These are phyloP conservation scores for Tenthredo distinguenda DNA, from an alignment of 2,888 invertebrate species.

Conservation along the genomic window DNA sequence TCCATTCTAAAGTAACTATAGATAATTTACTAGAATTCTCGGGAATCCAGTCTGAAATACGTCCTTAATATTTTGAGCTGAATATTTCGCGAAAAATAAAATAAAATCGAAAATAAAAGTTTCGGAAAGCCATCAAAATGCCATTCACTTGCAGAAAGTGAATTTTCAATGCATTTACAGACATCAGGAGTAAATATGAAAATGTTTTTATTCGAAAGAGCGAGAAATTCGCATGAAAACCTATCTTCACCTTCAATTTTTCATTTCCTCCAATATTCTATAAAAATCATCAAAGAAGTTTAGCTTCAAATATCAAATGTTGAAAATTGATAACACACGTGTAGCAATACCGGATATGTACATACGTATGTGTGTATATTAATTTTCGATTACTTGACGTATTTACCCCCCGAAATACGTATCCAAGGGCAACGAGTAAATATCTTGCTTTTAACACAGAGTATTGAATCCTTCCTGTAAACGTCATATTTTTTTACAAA, in stretches of 20 bases:
- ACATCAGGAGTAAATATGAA: too few relatives aligned
- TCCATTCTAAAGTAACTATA: too few relatives aligned
- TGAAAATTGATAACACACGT: background rate
- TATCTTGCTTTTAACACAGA: constrained; percentile 19
- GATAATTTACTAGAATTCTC: too few relatives aligned
- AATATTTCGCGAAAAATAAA: too few relatives aligned
- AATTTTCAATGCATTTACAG: too few relatives aligned
- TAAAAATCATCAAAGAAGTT: background rate
- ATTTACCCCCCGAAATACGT: constrained; percentile 30
- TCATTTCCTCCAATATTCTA: background rate
- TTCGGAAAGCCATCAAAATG: too few relatives aligned
- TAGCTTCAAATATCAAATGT: background rate
- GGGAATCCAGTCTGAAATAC: too few relatives aligned
- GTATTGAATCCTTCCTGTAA: constrained; percentile 11
- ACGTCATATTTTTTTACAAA: constrained; percentile 8
- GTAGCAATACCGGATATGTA: too few relatives aligned
- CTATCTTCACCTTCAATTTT: background rate
- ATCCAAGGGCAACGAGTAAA: constrained; percentile 49
- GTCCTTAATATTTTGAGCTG: too few relatives aligned
- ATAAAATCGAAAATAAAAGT: too few relatives aligned
- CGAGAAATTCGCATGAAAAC: background rate
- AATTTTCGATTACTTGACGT: constrained; percentile 30
- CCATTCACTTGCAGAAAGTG: too few relatives aligned
- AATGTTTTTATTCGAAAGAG: background rate
- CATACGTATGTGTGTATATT: background rate